Evolutionary conservation across 2,888 invertebrate genomes (phyloP).

Genomic region (Vesta saturnalis): DNA sequence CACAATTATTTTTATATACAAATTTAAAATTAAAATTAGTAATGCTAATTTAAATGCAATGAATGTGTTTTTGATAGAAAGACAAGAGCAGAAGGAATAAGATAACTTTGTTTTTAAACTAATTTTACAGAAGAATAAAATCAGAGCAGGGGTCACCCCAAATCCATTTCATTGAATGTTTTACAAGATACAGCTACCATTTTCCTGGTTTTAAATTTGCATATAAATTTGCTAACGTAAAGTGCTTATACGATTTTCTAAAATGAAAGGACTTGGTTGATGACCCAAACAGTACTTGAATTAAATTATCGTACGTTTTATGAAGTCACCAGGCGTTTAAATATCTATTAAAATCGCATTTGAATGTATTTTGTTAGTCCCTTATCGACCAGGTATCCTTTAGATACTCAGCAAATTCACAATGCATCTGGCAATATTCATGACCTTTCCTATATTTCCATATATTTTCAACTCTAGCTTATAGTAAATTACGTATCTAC

Average conservation of each 20-base stretch:
- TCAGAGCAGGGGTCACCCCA: not conserved
- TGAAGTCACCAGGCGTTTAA: slow-evolving; percentile 21
- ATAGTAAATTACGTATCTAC: not conserved
- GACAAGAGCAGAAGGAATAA: not conserved
- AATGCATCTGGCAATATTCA: slow-evolving; percentile 1
- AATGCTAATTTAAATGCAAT: not conserved
- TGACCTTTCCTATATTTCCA: not conserved
- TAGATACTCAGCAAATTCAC: not conserved
- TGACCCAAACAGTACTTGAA: slow-evolving; percentile 24
- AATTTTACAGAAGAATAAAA: slow-evolving; percentile 2
- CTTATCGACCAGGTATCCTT: not conserved
- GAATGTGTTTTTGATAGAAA: not conserved
- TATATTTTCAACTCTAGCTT: not conserved
- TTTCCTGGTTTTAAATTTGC: slow-evolving; percentile 12
- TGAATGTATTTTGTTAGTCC: slow-evolving; percentile 19
- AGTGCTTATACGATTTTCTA: slow-evolving; percentile 19
- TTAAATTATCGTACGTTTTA: slow-evolving; percentile 26
- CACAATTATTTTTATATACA: too few species aligned
- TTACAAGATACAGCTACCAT: slow-evolving; percentile 1
- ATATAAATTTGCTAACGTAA: slow-evolving; percentile 14
- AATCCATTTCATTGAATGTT: slow-evolving; percentile 6
- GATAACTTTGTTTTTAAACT: slow-evolving; percentile 3
- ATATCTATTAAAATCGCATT: slow-evolving; percentile 24
- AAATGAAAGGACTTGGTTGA: slow-evolving; percentile 17
- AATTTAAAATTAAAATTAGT: not conserved